Base-by-base conservation (phyloP, 2,113 vertebrate species). In the Cathartes aura region DNA sequence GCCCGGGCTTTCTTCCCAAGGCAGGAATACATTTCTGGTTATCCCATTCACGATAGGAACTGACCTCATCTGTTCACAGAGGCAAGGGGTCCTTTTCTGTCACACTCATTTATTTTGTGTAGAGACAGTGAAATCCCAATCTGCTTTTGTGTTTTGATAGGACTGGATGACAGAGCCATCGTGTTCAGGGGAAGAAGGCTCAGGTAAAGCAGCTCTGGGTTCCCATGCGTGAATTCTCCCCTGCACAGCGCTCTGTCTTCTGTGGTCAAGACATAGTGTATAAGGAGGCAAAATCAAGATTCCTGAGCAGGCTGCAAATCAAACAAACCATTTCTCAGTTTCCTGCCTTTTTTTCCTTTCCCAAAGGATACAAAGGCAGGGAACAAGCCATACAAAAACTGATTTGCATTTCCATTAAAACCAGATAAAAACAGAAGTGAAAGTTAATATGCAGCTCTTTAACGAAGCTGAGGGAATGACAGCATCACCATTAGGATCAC, bases 331-430 rank as follows among this genome's bases (percentile, higher is more conserved):
- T 89, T 96, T 83, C 32, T 83, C 17, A 50, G 40, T 82, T 89
- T 85, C 56, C 34, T 97, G 55, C 13, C 5, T 40, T 59, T 56
- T 66, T 64, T 38, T 15, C 4, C 13, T 13, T 78, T 21, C 14
- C 27, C 15, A n/a, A 56, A 71, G 58, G 17, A 24, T 85, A 27
- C 9, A 82, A 60, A 87, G 56, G 12, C 3, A 1, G 80, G 40
- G 70, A 82, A 64, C 30, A 79, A 91, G 22, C 78, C 48, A 4
- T 75, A 40, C 59, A 68, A 89, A 97, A 93, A 8, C 48, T 50
- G 47, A 53, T 82, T 66, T 71, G 62, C 50, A 60, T 93, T 91
- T 89, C 66, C 63, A 76, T 87, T 96, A 73, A 96, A 91, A 66
- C n/a, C 42, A 83, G 75, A 91, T 70, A 48, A 79, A 87, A 91